These are phyloP conservation scores for Sternotherus odoratus DNA, from an alignment of 2,797 vertebrate genomes.

Conservation along the genomic window DNA sequence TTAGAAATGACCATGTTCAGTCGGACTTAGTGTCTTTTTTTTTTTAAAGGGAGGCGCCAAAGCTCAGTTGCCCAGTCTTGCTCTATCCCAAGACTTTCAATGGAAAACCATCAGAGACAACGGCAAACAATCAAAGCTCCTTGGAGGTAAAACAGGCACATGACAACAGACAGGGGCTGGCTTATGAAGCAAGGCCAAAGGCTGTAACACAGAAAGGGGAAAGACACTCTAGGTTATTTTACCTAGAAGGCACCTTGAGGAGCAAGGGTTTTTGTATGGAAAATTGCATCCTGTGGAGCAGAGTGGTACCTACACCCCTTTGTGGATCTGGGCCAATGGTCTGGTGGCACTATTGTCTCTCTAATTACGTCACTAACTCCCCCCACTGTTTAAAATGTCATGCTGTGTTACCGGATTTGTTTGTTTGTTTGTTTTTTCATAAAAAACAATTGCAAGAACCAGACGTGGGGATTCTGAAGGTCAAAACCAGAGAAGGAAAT, in stretches of 20 bases:
- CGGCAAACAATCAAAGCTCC: too few relatives aligned
- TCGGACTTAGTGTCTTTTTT: neutral
- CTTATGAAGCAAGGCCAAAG: too few relatives aligned
- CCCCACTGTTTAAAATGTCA: neutral
- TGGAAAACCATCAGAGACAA: too few relatives aligned
- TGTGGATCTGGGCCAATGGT: neutral
- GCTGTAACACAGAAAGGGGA: too few relatives aligned
- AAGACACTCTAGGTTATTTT: too few relatives aligned
- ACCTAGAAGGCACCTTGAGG: too few relatives aligned
- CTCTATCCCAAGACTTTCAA: too few relatives aligned
- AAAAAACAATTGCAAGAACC: neutral
- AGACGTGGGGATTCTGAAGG: conserved; percentile 27
- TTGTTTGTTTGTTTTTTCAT: too few relatives aligned
- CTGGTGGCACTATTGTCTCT: neutral
- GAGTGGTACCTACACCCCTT: neutral
- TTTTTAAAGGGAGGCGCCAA: neutral
- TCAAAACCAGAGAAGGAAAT: conserved; percentile 31
- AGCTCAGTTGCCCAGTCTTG: neutral
- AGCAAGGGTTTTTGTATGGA: too few relatives aligned
- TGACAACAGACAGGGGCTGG: too few relatives aligned
- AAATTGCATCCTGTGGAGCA: neutral
- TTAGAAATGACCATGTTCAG: neutral
- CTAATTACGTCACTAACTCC: neutral
- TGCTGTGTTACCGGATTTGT: neutral
- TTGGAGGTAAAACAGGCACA: too few relatives aligned